These are phyloP conservation scores for Manis crassicaudata DNA, from an alignment of 2,797 vertebrate genomes.

Conservation along the genomic window DNA sequence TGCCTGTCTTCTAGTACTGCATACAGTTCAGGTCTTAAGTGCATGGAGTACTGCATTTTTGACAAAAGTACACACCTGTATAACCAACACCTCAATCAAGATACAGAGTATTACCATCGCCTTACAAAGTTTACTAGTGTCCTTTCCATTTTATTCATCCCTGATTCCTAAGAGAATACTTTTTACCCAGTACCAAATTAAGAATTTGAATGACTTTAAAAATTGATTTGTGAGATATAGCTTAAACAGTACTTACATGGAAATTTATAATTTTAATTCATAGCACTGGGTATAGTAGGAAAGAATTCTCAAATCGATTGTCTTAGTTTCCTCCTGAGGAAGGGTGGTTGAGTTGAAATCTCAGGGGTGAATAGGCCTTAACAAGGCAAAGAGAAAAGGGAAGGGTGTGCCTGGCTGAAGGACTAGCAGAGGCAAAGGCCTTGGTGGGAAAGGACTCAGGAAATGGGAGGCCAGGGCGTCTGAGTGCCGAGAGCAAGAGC, in stretches of 20 bases:
- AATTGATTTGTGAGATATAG: background rate
- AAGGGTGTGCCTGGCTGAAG: background rate
- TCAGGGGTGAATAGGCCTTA: background rate
- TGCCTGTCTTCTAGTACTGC: background rate
- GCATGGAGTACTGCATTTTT: background rate
- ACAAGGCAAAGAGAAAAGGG: background rate
- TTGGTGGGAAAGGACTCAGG: background rate
- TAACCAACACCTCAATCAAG: background rate
- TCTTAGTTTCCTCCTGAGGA: background rate
- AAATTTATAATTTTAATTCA: constrained; percentile 1
- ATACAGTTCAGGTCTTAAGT: background rate
- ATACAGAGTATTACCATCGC: background rate
- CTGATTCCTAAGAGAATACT: background rate
- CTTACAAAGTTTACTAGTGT: background rate
- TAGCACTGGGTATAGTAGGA: background rate
- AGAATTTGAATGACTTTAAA: background rate
- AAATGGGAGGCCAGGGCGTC: background rate
- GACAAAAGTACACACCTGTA: background rate
- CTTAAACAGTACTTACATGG: background rate
- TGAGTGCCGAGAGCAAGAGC: background rate
- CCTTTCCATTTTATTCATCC: background rate
- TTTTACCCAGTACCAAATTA: background rate
- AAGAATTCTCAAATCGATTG: background rate
- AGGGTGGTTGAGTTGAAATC: background rate
- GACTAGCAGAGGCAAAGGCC: background rate